A percentile compares a stretch with the other conserved stretches of the same genome.
phyloP scores from a whole-genome alignment of 2,888 invertebrate genomes.

The Eupithecia subumbrata region DNA sequence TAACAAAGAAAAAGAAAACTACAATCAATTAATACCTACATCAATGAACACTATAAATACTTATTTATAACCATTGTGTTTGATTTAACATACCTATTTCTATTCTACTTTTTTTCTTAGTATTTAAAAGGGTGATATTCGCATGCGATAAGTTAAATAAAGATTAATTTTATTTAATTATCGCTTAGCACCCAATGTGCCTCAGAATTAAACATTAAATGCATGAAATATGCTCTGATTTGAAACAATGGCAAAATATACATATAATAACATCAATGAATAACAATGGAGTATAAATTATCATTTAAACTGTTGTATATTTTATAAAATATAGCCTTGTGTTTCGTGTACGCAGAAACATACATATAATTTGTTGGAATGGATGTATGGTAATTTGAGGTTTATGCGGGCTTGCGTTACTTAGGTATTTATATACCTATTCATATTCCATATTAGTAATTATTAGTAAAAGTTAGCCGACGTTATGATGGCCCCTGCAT shows the following conservation, averaged over 20 bases:
- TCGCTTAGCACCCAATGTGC: slow-evolving; percentile 37
- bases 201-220: slow-evolving; percentile 76
- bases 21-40: too few species aligned
- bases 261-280: slow-evolving; percentile 85
- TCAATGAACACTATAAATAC: too few species aligned
- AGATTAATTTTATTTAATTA: not conserved
- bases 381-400: slow-evolving; percentile 44
- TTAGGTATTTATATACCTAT: not conserved
- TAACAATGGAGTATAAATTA: slow-evolving; percentile 84
- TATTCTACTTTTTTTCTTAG: too few species aligned
- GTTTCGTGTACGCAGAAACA: slow-evolving; percentile 67
- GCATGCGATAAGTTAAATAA: too few species aligned
- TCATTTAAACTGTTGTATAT: slow-evolving; percentile 84
- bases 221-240: slow-evolving; percentile 84
- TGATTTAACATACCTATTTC: too few species aligned
- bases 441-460: not conserved
- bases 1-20: too few species aligned
- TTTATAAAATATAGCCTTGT: slow-evolving; percentile 81
- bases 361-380: slow-evolving; percentile 66
- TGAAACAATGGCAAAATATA: slow-evolving; percentile 84
- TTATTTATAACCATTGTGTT: too few species aligned
- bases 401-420: not conserved
- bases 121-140: too few species aligned
- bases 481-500: not conserved
- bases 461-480: not conserved